These are phyloP conservation scores for Lipophrys pholis DNA, from an alignment of 2,113 vertebrate species.

Conservation along the genomic window DNA sequence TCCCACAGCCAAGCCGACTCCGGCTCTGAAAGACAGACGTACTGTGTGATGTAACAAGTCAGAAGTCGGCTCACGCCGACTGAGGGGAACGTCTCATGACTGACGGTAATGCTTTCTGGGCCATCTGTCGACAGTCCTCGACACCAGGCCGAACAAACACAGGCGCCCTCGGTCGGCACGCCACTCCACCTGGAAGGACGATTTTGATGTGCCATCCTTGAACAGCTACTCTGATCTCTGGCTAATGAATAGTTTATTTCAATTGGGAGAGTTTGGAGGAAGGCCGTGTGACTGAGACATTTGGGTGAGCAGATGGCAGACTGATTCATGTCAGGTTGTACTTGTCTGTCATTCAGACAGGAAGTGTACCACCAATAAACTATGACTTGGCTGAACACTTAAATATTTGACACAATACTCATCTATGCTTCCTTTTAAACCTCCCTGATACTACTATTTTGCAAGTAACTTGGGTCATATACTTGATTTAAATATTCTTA, in stretches of 20 bases:
- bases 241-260: conserved; percentile 37
- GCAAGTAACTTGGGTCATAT: too few species aligned
- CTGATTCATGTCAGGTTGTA: conserved; percentile 33
- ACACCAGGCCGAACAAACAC: neutral
- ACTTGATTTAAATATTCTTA: too few species aligned
- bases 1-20: neutral
- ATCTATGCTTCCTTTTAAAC: too few species aligned
- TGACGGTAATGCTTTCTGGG: conserved; percentile 38
- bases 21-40: conserved; percentile 9
- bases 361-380: neutral
- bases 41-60: conserved; percentile 50
- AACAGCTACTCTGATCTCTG: conserved; percentile 24
- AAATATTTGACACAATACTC: too few species aligned
- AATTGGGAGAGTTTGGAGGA: conserved; percentile 18
- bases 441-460: too few species aligned
- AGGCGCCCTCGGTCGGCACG: neutral
- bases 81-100: conserved; percentile 35
- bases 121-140: conserved; percentile 48
- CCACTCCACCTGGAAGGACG: conserved; percentile 5
- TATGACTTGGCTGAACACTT: too few species aligned
- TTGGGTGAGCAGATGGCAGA: conserved; percentile 34
- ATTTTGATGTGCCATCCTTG: conserved; percentile 32
- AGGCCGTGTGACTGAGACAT: neutral
- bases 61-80: conserved; percentile 42
- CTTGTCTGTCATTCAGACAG: conserved; percentile 24